These are phyloP conservation scores for Sceloporus undulatus DNA, from an alignment of 2,113 vertebrate species.

Conservation along the genomic window DNA sequence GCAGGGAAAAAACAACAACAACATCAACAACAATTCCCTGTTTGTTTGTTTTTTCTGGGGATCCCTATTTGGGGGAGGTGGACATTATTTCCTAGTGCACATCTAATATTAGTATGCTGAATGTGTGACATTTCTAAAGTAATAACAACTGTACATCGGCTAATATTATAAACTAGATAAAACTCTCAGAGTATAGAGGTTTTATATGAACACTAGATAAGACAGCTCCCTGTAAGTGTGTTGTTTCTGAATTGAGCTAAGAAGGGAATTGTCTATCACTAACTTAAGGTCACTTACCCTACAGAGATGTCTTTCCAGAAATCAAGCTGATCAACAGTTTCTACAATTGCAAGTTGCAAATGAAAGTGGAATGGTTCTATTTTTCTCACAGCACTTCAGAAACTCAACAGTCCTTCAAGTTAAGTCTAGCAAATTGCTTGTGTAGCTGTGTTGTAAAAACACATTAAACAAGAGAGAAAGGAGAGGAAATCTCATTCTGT, in stretches of 20 bases:
- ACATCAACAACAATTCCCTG: no score
- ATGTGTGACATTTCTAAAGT: neutral
- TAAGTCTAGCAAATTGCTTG: conserved; percentile 52
- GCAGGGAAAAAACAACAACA: no score
- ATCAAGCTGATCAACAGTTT: neutral
- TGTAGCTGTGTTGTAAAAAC: conserved; percentile 52
- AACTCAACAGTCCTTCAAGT: conserved; percentile 55
- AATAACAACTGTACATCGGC: neutral
- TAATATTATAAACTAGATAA: neutral
- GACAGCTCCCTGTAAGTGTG: neutral
- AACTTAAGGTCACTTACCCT: conserved; percentile 26
- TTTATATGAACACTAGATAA: neutral
- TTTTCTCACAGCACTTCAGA: conserved; percentile 64
- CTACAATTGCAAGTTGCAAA: conserved; percentile 60
- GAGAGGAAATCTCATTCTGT: conserved; percentile 30
- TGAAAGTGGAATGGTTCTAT: conserved; percentile 38
- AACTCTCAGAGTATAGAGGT: neutral
- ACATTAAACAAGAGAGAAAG: conserved; percentile 47
- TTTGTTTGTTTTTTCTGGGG: neutral
- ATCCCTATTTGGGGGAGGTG: neutral
- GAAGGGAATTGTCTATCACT: neutral
- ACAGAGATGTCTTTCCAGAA: conserved; percentile 42
- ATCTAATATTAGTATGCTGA: neutral
- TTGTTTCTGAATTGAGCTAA: neutral
- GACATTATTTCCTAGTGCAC: neutral